phyloP scores from a whole-genome alignment of 2,797 vertebrate genomes.

The Holocentrus rufus region DNA sequence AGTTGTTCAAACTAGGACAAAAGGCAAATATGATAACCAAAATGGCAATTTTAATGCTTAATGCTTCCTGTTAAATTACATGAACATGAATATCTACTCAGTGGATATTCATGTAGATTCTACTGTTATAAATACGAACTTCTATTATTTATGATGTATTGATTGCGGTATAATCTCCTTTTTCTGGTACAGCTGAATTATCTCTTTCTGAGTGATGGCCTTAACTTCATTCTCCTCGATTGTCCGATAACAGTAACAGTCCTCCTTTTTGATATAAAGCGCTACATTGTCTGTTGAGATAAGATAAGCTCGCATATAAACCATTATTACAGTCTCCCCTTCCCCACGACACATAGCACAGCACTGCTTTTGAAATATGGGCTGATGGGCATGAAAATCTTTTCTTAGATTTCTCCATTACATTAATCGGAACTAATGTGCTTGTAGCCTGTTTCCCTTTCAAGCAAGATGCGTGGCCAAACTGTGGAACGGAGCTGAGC shows the following conservation, averaged over 20 bases:
- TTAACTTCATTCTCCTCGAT: neutral
- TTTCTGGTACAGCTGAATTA: neutral
- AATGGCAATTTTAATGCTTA: neutral
- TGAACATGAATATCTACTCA: no score
- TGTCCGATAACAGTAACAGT: neutral
- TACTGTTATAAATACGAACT: no score
- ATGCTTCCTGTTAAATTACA: no score
- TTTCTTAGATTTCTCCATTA: conserved; percentile 1
- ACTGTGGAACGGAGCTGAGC: neutral
- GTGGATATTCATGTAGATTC: no score
- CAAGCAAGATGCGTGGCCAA: conserved; percentile 1
- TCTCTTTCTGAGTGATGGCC: neutral
- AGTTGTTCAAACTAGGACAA: conserved; percentile 5
- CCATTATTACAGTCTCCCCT: conserved; percentile 38
- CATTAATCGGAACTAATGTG: conserved; percentile 18
- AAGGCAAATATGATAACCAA: neutral
- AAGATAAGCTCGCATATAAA: conserved; percentile 52
- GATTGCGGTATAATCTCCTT: neutral
- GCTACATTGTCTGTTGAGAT: conserved; percentile 26
- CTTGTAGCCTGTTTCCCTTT: neutral
- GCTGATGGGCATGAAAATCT: neutral
- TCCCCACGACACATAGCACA: conserved; percentile 23
- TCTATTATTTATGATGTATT: neutral
- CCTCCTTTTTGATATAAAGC: conserved; percentile 38
- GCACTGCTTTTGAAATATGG: conserved; percentile 16